Evolutionary conservation across 2,113 vertebrate genomes (phyloP), one percentile per base, ranked within the genome.

Genomic region (Copsychus sechellarum): DNA sequence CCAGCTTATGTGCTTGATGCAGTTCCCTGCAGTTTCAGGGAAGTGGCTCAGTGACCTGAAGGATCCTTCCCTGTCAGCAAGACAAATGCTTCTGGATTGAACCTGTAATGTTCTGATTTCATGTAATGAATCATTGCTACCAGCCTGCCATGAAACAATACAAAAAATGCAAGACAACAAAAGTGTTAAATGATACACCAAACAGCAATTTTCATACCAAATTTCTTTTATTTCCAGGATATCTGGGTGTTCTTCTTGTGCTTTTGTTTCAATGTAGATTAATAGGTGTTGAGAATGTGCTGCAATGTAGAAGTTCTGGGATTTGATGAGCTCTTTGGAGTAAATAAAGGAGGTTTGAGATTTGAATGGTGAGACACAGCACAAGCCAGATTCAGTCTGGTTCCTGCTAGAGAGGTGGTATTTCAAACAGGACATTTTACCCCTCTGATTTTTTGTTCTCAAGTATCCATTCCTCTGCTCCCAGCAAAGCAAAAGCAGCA

Each of bases 41-140:
- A 92, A 83, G 76, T 86, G 45, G 72, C 67, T 83, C 64, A 33
- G 64, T 8, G 22, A 91, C 80, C 56, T 81, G n/a, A 88, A 84
- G 76, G 64, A 92, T 92, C 86, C 91, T 92, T 86, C 81, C 60
- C 72, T 92, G 89, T 92, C 80, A 83, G 64, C 8, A 88, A 92
- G 91, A 95, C 57, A 90, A 92, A 95, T 93, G 71, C 42, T 83
- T 58, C 93, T 0, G 0, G 78, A 88, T 29, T 73, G 54, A 83
- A 91, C 92, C 58, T 88, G 45, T 91, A 93, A 91, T 73, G 47
- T 81, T 89, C 61, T 51, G 47, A 62, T 94, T 92, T 78, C 38
- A 40, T 67, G 43, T 71, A 70, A 92, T 81, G 87, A 92, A 92
- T 89, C 72, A 71, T 43, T 62, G 48, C 61, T 71, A 60, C 38